Base-by-base conservation (phyloP, 1,140 invertebrate species). In the Chrysomallon squamiferum region DNA sequence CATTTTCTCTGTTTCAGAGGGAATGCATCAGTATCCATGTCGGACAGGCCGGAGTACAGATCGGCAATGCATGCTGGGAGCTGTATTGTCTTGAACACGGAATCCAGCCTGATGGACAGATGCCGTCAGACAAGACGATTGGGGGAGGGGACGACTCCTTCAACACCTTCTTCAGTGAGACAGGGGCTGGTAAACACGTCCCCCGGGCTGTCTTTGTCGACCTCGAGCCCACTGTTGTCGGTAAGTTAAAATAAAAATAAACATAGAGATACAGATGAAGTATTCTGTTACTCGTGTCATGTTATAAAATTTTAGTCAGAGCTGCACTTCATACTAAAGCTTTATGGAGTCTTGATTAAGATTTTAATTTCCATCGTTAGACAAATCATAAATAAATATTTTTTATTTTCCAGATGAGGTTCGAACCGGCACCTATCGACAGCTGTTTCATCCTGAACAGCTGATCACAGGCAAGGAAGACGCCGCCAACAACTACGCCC, bases 91-190 rank as follows among this genome's bases (percentile, higher is more conserved):
- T 62, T 25, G 61, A 62, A 3, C 61, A 62, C 25, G 61, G 61
- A 4, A 62, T 62, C 32, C 61, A 62, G 33, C 61, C 61, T 52
- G 61, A 62, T 62, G 61, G 61, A 0, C 61, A 52, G 49, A 52
- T 62, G 45, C 61, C 61, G 18, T 62, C 61, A 1, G 61, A 62
- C 18, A 62, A 62, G 33, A 75, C 79, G 27, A 77, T 82, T 61
- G 80, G 85, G 20, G 89, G 89, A 15, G 90, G 90, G 35, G 91
- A 93, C 78, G 92, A 93, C 82, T 93, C 92, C 22, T 94, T 94
- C 85, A 93, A 93, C 81, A 94, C 93, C 22, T 95, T 95, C 86
- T 95, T 95, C 88, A 93, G 91, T 73, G 94, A 96, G 85, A 96
- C 93, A 43, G 91, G 92, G 22, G 86, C 87, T 38, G 88, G 90